Base-by-base conservation (phyloP, 2,113 vertebrate species). In the Mohoua ochrocephala region DNA sequence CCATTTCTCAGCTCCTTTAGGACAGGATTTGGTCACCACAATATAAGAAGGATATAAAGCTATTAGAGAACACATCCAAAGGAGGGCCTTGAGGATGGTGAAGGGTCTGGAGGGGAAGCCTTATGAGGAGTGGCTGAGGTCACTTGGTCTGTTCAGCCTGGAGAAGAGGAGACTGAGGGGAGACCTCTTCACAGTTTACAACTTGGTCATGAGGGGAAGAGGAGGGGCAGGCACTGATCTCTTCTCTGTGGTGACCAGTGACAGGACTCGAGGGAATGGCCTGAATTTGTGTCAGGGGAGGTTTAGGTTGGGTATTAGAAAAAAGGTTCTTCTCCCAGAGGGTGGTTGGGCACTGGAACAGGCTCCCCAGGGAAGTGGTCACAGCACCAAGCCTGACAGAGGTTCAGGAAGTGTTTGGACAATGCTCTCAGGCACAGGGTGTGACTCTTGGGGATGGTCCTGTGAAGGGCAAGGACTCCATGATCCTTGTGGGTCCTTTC, bases 211-310 rank as follows among this genome's bases (percentile, higher is more conserved):
- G 39, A 78, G 18, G 8, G 18, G 3, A 1, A 63, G 27, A 39
- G 22, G 22, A 18, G 33, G 17, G 27, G 9, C 21, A 60, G 53
- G 1, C 33, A 60, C 11, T 45, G 63, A 33, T 37, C 33, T 77
- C 26, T 68, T 6, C 37, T 37, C 22, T 68, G 4, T 27, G 7
- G 0, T 68, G 37, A 44, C 1, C 44, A 31, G 31, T 12, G 37
- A 59, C 21, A 44, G 33, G 6, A 69, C 22, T 4, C 0, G 0
- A 33, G 27, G 7, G 9, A 33, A 37, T 13, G 45, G 37, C 26
- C 33, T 53, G 33, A 52, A 69, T 11, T 1, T 68, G 22, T 37
- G 54, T 37, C 37, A 37, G 7, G 4, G 45, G 6, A 37, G 14
- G 11, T 35, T 86, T 50, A 42, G 31, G 3, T 1, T 44, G 45